Conservation (phyloP, 1,140 invertebrate genomes). For the Andricus grossulariae region DNA sequence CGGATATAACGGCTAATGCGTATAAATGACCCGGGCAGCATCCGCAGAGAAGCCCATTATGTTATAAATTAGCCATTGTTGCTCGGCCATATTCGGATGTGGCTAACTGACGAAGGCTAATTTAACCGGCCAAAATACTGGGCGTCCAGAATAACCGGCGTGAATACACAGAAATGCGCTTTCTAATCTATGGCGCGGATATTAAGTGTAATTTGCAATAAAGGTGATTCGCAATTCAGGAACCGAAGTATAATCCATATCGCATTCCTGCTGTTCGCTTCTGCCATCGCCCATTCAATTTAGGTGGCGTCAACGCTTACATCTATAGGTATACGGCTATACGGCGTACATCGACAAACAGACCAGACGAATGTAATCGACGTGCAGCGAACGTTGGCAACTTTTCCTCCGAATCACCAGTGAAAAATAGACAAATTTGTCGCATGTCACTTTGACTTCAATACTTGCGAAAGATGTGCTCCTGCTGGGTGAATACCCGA, state of each 20-base stretch:
- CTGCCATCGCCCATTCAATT: slow-evolving; percentile 13
- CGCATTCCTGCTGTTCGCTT: slow-evolving; percentile 5
- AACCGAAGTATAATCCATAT: slow-evolving; percentile 9
- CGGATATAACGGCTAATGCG: slow-evolving; percentile 40
- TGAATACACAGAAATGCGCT: slow-evolving; percentile 34
- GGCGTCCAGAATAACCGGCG: neutral
- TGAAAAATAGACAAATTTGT: slow-evolving; percentile 30
- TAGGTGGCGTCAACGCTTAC: slow-evolving; percentile 1
- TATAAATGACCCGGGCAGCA: slow-evolving; percentile 45
- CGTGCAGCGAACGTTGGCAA: neutral
- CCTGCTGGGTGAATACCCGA: neutral
- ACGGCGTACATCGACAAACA: neutral
- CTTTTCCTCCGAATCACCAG: slow-evolving; percentile 1
- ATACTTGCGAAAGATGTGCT: slow-evolving; percentile 8
- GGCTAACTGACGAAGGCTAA: slow-evolving; percentile 47
- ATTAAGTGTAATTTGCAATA: slow-evolving; percentile 42
- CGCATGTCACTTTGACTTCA: slow-evolving; percentile 23
- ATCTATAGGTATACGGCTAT: no score
- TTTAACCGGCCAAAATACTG: slow-evolving; percentile 32
- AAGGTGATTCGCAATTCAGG: slow-evolving; percentile 21
- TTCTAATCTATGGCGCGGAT: slow-evolving; percentile 36
- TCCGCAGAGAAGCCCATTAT: slow-evolving; percentile 56
- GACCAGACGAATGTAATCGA: slow-evolving; percentile 19
- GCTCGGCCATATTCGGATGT: slow-evolving; percentile 53
- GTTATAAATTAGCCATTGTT: slow-evolving; percentile 67